Evolutionary conservation across 2,113 vertebrate species (phyloP).

Genomic region (Nothocercus julius): DNA sequence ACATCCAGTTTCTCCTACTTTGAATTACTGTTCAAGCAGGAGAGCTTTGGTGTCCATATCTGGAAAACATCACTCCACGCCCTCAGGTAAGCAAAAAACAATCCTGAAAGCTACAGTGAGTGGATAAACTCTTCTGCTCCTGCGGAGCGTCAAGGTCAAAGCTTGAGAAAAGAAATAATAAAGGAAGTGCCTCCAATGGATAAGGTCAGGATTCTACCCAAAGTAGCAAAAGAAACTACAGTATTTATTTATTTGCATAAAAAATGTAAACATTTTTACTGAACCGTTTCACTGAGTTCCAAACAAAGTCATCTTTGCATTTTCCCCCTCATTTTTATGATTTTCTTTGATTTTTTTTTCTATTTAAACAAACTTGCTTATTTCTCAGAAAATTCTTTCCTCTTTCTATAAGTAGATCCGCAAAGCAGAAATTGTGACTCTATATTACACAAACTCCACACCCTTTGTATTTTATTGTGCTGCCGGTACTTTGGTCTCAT

Average conservation of each 20-base stretch:
- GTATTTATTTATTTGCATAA: background rate
- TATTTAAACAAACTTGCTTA: conserved; percentile 61
- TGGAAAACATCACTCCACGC: background rate
- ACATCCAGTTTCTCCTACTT: background rate
- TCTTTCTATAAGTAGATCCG: conserved; percentile 68
- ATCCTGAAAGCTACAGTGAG: background rate
- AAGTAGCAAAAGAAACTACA: background rate
- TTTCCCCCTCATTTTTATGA: conserved; percentile 15
- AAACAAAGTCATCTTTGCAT: conserved; percentile 1
- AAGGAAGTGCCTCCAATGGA: background rate
- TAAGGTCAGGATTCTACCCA: background rate
- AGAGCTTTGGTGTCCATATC: background rate
- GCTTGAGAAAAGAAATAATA: background rate
- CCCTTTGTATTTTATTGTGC: conserved; percentile 36
- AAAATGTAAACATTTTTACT: background rate
- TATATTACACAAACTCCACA: conserved; percentile 48
- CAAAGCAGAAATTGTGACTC: conserved; percentile 50
- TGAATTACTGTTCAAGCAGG: background rate
- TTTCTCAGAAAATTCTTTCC: conserved; percentile 67
- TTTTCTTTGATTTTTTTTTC: conserved; percentile 55
- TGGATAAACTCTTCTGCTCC: background rate
- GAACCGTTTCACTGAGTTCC: background rate
- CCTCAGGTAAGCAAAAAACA: background rate
- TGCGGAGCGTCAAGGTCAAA: background rate
- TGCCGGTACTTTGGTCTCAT: conserved; percentile 16